Conservation (phyloP, 2,113 vertebrate genomes). For the Alethe castanea region DNA sequence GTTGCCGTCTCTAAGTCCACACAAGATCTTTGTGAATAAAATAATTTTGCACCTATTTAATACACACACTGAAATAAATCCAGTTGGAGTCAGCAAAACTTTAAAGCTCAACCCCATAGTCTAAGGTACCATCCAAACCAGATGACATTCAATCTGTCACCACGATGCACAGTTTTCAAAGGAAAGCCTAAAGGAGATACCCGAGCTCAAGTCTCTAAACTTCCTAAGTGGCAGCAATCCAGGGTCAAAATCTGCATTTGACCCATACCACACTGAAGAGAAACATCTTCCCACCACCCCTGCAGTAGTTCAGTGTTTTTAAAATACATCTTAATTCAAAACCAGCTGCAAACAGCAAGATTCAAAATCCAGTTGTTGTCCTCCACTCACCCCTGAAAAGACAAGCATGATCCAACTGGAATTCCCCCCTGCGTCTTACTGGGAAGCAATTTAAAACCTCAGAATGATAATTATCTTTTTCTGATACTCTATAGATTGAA, state of each 20-base stretch:
- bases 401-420: not conserved
- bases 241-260: not conserved
- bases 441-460: slow-evolving; percentile 30
- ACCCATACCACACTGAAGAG: not conserved
- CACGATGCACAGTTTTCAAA: rapidly evolving
- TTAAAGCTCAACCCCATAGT: not conserved
- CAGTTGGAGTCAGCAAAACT: not conserved
- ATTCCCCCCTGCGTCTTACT: not conserved
- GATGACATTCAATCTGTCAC: not conserved
- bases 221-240: not conserved
- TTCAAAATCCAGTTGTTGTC: not conserved
- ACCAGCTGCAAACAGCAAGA: not conserved
- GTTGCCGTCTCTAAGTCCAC: not conserved
- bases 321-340: not conserved
- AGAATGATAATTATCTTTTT: slow-evolving; percentile 29
- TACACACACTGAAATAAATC: not conserved
- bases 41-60: not conserved
- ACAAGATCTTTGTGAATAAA: not conserved
- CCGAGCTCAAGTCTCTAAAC: not conserved
- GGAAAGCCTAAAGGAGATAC: not conserved
- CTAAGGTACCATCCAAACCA: not conserved
- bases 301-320: not conserved
- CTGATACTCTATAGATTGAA: not conserved
- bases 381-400: not conserved
- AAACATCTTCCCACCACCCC: not conserved